phyloP scores from a whole-genome alignment of 2,888 invertebrate genomes.

The Drosophila testacea region DNA sequence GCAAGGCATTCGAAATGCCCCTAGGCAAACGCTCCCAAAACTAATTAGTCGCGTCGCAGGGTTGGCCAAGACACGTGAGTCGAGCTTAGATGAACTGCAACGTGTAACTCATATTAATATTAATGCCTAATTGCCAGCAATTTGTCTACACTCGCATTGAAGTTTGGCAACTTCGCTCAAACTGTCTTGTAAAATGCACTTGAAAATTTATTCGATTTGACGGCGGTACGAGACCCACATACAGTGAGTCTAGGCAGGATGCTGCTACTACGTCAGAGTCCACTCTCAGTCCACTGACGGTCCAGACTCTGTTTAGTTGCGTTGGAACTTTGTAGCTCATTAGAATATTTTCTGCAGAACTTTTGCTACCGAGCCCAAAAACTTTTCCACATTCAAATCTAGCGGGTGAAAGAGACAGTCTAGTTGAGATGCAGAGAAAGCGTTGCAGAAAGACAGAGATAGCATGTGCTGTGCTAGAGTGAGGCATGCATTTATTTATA shows the following conservation, averaged over 20 bases:
- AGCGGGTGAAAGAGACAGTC: constrained; percentile 19
- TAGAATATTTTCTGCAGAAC: constrained; percentile 77
- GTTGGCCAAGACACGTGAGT: constrained; percentile 72
- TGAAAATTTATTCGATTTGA: constrained; percentile 57
- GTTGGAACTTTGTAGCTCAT: constrained; percentile 73
- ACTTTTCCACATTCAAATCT: constrained; percentile 41
- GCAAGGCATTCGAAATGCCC: constrained; percentile 32
- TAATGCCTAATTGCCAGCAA: constrained; percentile 69
- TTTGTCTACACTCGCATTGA: constrained; percentile 51
- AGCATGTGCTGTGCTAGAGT: constrained; percentile 20
- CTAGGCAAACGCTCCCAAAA: constrained; percentile 68
- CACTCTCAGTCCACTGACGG: constrained; percentile 21
- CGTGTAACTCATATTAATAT: constrained; percentile 71
- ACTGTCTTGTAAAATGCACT: constrained; percentile 44
- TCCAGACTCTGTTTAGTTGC: constrained; percentile 22
- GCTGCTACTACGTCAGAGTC: constrained; percentile 15
- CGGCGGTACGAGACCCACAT: neutral
- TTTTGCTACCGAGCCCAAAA: constrained; percentile 51
- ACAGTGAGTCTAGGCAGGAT: constrained; percentile 60
- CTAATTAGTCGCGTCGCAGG: constrained; percentile 69
- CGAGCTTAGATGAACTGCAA: constrained; percentile 22
- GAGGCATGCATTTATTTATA: constrained; percentile 62
- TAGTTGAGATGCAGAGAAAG: constrained; percentile 8
- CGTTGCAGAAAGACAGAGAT: constrained; percentile 16
- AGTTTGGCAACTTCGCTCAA: constrained; percentile 10